Evolutionary conservation across 2,797 vertebrate species (phyloP).

Genomic region (Xiphorhynchus erythropygius): DNA sequence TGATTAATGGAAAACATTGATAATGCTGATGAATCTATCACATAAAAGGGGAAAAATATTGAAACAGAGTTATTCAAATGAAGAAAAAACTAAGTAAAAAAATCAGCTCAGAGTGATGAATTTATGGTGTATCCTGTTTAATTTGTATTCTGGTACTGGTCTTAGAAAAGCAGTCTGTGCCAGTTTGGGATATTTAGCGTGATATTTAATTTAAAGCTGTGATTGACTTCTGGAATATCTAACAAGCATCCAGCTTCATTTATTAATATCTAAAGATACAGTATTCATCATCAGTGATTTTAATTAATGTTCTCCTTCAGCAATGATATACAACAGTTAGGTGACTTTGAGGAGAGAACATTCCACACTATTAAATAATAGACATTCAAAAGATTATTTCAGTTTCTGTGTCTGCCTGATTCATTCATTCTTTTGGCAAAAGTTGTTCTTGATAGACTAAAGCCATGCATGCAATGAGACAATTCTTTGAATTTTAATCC

Average conservation of each 20-base stretch:
- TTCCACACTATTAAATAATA: conserved; percentile 12
- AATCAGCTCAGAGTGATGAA: not conserved
- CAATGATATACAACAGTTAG: not conserved
- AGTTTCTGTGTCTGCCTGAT: not conserved
- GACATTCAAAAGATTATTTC: conserved; percentile 36
- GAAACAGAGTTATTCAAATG: not conserved
- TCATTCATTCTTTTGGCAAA: conserved; percentile 51
- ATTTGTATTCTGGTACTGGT: not conserved
- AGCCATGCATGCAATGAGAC: not conserved
- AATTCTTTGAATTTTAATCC: conserved; percentile 39
- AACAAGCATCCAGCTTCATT: conserved; percentile 50
- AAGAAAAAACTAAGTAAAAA: not conserved
- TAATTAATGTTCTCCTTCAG: conserved; percentile 52
- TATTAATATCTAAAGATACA: conserved; percentile 49
- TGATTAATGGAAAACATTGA: not conserved
- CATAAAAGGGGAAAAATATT: not conserved
- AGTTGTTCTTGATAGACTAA: conserved; percentile 33
- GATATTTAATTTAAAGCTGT: conserved; percentile 58
- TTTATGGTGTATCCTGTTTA: not conserved
- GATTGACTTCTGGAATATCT: conserved; percentile 55
- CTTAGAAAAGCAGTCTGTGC: not conserved
- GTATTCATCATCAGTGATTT: conserved; percentile 40
- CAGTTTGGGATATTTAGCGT: not conserved
- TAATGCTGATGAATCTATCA: not conserved
- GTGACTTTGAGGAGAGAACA: conserved; percentile 15